Conservation (phyloP, 2,888 invertebrate genomes). For the Vannuccia rotundouncinata region DNA sequence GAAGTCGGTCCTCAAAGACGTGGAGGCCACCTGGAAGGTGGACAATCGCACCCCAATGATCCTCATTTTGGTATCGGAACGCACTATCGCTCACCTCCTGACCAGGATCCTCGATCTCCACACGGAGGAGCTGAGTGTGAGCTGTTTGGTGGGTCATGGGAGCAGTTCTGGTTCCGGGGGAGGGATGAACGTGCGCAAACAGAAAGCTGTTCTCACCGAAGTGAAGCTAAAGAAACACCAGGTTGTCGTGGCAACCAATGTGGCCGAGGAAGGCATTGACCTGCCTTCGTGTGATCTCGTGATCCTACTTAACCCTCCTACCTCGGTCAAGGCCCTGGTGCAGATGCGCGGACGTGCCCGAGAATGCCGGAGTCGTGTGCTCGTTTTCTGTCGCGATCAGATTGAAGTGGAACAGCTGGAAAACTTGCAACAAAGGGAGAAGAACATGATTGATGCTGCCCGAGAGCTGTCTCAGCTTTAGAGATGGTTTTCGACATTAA, state of each 20-base stretch:
- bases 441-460: constrained; percentile 48
- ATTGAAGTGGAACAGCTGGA: constrained; percentile 44
- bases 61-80: no score
- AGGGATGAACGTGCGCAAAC: no score
- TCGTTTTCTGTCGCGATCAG: constrained; percentile 47
- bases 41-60: no score
- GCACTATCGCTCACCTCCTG: no score
- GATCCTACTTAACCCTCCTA: constrained; percentile 48
- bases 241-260: constrained; percentile 49
- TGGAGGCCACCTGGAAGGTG: no score
- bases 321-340: constrained; percentile 48
- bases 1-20: no score
- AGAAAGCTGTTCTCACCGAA: no score
- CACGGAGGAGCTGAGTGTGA: constrained; percentile 59
- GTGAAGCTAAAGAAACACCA: no score
- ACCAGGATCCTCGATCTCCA: not conserved
- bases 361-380: constrained; percentile 46
- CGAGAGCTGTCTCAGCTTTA: no score
- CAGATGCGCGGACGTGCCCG: constrained; percentile 52
- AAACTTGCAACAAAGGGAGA: constrained; percentile 44
- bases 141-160: not conserved
- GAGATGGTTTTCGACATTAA: no score
- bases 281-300: constrained; percentile 49
- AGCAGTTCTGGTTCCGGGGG: not conserved
- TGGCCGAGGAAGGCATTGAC: constrained; percentile 52